Base-by-base conservation (phyloP, 2,888 invertebrate species). In the Oxycera nigricornis region DNA sequence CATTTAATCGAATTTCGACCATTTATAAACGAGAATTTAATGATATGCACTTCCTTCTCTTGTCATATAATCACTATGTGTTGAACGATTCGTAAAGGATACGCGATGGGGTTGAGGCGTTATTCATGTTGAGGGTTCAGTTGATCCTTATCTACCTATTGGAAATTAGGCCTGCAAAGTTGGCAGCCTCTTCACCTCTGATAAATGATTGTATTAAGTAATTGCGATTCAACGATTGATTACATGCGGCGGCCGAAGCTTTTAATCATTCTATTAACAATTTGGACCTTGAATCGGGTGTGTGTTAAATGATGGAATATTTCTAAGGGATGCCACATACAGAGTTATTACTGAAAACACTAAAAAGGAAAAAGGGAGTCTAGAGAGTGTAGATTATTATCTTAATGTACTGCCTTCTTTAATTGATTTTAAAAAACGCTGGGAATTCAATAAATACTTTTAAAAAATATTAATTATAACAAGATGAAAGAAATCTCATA, bases 21-120 rank as follows among this genome's bases (percentile, higher is more conserved):
- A 70, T 70, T 70, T 70, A 55, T 70, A 70, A 70, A 70, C 52
- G 70, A 70, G 30, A 26, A 70, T 70, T 70, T 31, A 70, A 70
- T 70, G 70, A 52, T 70, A 70, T 70, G 70, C 70, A 70, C 31
- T 70, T 70, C 70, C 52, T 70, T 52, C 26, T 17, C n/a, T 39
- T 39, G 11, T 22, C 39, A 26, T 46, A 35, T 28, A 22, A 20
- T 52, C 55, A 31, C 20, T 52, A 31, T n/a, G 30, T 22, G 17
- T 2, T 52, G 31, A 70, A 11, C 22, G 3, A 22, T 7, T 6
- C 52, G 28, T 26, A 26, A 2, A 35, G 17, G 20, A 67, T 26
- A 67, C n/a, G 14, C 9, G 28, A 14, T 50, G n/a, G 22, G 59
- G 28, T 6, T n/a, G 59, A 28, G 59, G 3, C 4, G n/a, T 30